Evolutionary conservation across 2,113 vertebrate genomes (phyloP), one percentile per base, ranked within the genome.

Genomic region (Apteryx mantelli): DNA sequence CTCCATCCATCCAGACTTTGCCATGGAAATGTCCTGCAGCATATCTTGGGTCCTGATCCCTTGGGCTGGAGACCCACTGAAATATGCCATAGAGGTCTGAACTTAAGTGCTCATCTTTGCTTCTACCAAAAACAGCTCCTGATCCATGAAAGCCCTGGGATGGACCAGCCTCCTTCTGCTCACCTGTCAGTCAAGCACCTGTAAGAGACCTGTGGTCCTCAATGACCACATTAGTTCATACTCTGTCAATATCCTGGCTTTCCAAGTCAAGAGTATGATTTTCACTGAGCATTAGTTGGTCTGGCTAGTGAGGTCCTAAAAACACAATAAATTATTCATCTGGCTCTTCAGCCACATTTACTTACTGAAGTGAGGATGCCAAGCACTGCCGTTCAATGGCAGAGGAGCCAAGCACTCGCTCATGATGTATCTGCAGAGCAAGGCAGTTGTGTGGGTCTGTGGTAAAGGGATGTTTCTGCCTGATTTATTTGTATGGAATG

Each of bases 341-440:
- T 5, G 22, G 24, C 6, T 91, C 53, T 88, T 70, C 71, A 38
- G 84, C 75, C 89, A 83, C 66, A 42, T 86, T 87, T 85, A 66
- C 78, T 77, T 19, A 32, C 40, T 50, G 7, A 17, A 50, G 81
- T 75, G 65, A 85, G 2, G 4, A 74, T 74, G 84, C 82, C 93
- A 88, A 88, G 30, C 0, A 2, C 61, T 38, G 64, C 1, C 2
- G 18, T 36, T 82, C 46, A 78, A 22, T 0, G 0, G 11, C 52
- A 21, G 4, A 75, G 64, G 46, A 81, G 58, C 28, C 52, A 48
- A 25, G 30, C 70, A 34, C 21, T 89, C 34, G 28, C 63, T 32
- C 58, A 14, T 28, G 22, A 40, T 28, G 28, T 26, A 44, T 52
- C 40, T 36, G 78, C 58, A 89, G 66, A 81, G 77, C 65, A 69